Base-by-base conservation (phyloP, 2,113 vertebrate species). In the Aramus guarauna region DNA sequence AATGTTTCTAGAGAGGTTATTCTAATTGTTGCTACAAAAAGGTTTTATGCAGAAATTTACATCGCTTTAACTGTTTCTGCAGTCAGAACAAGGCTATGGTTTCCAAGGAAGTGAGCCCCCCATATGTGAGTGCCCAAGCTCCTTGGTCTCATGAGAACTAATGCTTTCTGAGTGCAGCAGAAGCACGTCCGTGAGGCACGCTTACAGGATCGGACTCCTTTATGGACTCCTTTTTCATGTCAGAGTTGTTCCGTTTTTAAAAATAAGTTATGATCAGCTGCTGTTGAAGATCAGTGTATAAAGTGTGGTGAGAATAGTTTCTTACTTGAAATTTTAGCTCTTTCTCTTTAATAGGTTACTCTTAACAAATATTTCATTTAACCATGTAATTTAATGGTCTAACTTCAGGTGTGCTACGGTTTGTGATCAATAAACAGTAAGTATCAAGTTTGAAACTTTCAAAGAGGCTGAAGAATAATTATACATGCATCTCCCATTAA, bases 121-220 rank as follows among this genome's bases (percentile, higher is more conserved):
- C 17, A 0, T 4, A 9, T 5, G 9, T 16, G 30, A 48, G 26
- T n/a, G 39, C 29, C 47, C 27, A 58, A 64, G 17, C 15, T 47
- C 34, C 29, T 76, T 11, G 27, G 37, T 29, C 32, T 63, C n/a
- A 29, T 5, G 30, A 58, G 41, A 30, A 23, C 27, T 81, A 15
- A 1, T 3, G 7, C 13, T 56, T 58, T 19, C 53, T 17, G 27
- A 41, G 12, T n/a, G 34, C 30, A 58, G 18, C 5, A 26, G 39
- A 71, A 67, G 12, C 14, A 39, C 29, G 27, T 1, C 5, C 0
- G 2, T 36, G 47, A 67, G n/a, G 14, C 34, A 45, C 14, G 9
- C 9, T 60, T 41, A 9, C 6, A 52, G 48, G 17, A n/a, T 36
- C 41, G 63, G 29, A 37, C 21, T 47, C 39, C 21, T 66, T 47